Conservation (phyloP, 2,113 vertebrate genomes). For the Cebus imitator region DNA sequence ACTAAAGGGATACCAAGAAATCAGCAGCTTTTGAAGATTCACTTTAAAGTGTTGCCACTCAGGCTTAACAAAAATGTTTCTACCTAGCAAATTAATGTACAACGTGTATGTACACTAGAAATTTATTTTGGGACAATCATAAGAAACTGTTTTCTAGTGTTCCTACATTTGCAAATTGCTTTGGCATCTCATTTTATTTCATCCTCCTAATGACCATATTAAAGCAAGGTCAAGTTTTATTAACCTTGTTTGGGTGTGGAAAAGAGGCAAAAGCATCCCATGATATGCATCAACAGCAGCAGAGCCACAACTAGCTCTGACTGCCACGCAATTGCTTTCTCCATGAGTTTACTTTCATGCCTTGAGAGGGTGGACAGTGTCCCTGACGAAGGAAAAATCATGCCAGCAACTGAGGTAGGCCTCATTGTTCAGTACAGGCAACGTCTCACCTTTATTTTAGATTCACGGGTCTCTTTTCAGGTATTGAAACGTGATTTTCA, state of each 20-base stretch:
- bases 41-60: neutral
- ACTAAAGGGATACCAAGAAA: neutral
- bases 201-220: conserved; percentile 8
- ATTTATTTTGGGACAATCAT: neutral
- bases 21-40: conserved; percentile 14
- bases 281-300: neutral
- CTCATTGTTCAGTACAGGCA: neutral
- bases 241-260: neutral
- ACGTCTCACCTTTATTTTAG: neutral
- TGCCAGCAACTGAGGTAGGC: neutral
- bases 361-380: neutral
- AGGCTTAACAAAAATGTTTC: conserved; percentile 23
- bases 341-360: neutral
- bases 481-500: conserved; percentile 16
- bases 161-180: neutral
- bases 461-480: neutral
- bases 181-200: conserved; percentile 8
- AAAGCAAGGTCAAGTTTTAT: neutral
- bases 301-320: neutral
- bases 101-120: neutral
- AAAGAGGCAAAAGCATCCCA: neutral
- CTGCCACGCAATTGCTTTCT: neutral
- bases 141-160: neutral
- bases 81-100: neutral
- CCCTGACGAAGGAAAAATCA: neutral